Conservation (phyloP, 2,113 vertebrate species). For the Girardinichthys multiradiatus region DNA sequence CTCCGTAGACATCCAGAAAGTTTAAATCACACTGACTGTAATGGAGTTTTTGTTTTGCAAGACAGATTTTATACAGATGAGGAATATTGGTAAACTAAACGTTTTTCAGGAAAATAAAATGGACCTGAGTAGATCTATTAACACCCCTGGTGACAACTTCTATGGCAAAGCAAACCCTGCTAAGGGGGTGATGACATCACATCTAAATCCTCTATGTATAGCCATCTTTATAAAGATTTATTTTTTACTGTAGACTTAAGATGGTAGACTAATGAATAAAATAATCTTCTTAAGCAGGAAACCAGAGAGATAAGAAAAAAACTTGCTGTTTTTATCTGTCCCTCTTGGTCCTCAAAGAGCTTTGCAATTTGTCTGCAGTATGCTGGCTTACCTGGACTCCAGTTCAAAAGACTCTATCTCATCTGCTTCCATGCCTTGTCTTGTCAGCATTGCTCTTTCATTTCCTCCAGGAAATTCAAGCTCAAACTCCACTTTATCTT, state of each 20-base stretch:
- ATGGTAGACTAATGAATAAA: not conserved
- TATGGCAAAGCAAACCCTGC: no score
- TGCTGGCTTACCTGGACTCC: constrained; percentile 27
- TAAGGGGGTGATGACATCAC: no score
- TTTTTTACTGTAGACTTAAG: not conserved
- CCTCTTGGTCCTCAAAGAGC: constrained; percentile 1
- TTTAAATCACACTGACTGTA: no score
- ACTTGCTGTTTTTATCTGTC: not conserved
- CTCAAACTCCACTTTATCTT: constrained; percentile 1
- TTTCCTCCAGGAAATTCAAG: constrained; percentile 13
- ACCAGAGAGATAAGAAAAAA: not conserved
- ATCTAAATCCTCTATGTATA: no score
- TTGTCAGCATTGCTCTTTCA: constrained; percentile 16
- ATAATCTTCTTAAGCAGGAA: not conserved
- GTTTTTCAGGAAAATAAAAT: no score
- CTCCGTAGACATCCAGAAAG: no score
- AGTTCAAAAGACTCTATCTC: constrained; percentile 32
- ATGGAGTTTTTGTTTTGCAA: no score
- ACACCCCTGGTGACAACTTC: no score
- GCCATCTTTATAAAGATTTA: no score
- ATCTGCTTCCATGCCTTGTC: constrained; percentile 8
- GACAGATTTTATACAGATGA: no score
- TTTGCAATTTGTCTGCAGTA: constrained; percentile 29
- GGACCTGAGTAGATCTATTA: no score
- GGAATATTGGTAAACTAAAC: no score